Conservation (phyloP, 2,113 vertebrate genomes). For the Oryzias woworae region DNA sequence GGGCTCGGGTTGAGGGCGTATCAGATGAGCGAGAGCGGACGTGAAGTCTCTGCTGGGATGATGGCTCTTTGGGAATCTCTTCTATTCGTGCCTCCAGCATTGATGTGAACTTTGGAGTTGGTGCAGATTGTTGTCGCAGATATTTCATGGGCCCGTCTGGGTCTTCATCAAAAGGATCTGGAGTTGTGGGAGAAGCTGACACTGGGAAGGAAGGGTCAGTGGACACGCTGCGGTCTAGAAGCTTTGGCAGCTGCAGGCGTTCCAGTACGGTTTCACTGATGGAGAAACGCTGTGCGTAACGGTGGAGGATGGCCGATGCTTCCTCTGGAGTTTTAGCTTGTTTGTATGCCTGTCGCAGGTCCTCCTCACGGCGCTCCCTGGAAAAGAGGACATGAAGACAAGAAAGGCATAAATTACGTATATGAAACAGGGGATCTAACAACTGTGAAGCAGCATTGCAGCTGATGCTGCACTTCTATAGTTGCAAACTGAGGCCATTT, state of each 20-base stretch:
- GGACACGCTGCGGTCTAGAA: slow-evolving; percentile 92
- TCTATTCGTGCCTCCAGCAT: slow-evolving; percentile 88
- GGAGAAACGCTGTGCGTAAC: slow-evolving; percentile 94
- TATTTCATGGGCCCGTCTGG: slow-evolving; percentile 81
- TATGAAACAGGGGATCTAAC: not conserved
- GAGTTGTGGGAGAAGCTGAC: slow-evolving; percentile 72
- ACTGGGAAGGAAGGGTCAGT: slow-evolving; percentile 81
- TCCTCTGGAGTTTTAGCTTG: slow-evolving; percentile 86
- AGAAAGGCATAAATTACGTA: not conserved
- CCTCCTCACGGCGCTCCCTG: slow-evolving; percentile 88
- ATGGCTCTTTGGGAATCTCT: slow-evolving; percentile 61
- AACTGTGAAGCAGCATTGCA: not conserved
- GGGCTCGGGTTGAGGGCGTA: slow-evolving; percentile 77
- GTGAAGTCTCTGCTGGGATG: slow-evolving; percentile 51
- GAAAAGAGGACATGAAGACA: not conserved
- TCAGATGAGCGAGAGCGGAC: slow-evolving; percentile 76
- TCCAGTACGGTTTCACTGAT: slow-evolving; percentile 93
- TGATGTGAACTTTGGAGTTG: slow-evolving; percentile 90
- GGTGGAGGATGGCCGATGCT: slow-evolving; percentile 85
- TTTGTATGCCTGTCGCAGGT: slow-evolving; percentile 87
- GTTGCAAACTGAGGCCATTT: no score
- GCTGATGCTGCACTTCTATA: no score
- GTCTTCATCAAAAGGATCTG: slow-evolving; percentile 56
- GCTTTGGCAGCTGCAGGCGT: slow-evolving; percentile 90
- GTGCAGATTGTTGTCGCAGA: slow-evolving; percentile 90